These are phyloP conservation scores for Miltochrista miniata DNA, from an alignment of 2,888 invertebrate genomes.

Conservation along the genomic window DNA sequence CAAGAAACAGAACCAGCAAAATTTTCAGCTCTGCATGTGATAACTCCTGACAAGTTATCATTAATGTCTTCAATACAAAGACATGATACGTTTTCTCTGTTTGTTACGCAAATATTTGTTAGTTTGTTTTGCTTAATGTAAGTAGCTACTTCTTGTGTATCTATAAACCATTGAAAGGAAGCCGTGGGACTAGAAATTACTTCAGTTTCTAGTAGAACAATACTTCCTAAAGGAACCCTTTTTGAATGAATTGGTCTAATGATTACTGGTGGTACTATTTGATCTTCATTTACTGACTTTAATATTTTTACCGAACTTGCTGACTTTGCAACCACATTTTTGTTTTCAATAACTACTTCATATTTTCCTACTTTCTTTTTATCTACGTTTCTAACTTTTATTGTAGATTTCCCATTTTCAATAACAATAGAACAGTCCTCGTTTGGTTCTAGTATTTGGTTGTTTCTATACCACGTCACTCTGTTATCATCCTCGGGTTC, in stretches of 20 bases:
- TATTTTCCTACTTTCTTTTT: conserved; percentile 94
- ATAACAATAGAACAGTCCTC: conserved; percentile 85
- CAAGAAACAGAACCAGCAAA: conserved; percentile 95
- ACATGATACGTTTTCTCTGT: conserved; percentile 90
- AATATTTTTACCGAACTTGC: conserved; percentile 92
- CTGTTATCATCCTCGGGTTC: conserved; percentile 88
- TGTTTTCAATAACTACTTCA: conserved; percentile 92
- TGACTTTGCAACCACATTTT: conserved; percentile 90
- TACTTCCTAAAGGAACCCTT: conserved; percentile 88
- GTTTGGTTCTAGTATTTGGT: conserved; percentile 87
- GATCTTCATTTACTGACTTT: conserved; percentile 83
- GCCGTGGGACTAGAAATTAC: conserved; percentile 91
- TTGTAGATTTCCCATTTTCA: conserved; percentile 85
- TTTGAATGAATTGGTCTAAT: conserved; percentile 88
- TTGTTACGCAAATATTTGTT: conserved; percentile 88
- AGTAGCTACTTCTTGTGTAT: conserved; percentile 87
- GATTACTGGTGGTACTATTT: conserved; percentile 88
- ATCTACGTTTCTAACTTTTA: conserved; percentile 86
- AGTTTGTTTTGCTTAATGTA: conserved; percentile 82
- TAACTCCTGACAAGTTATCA: conserved; percentile 88
- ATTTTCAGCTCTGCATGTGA: conserved; percentile 95
- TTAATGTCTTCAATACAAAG: conserved; percentile 89
- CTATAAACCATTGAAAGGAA: conserved; percentile 94
- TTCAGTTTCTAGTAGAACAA: conserved; percentile 89
- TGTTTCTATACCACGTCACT: conserved; percentile 94